These are phyloP conservation scores for Madoqua kirkii DNA, from an alignment of 2,113 vertebrate genomes.

Conservation along the genomic window DNA sequence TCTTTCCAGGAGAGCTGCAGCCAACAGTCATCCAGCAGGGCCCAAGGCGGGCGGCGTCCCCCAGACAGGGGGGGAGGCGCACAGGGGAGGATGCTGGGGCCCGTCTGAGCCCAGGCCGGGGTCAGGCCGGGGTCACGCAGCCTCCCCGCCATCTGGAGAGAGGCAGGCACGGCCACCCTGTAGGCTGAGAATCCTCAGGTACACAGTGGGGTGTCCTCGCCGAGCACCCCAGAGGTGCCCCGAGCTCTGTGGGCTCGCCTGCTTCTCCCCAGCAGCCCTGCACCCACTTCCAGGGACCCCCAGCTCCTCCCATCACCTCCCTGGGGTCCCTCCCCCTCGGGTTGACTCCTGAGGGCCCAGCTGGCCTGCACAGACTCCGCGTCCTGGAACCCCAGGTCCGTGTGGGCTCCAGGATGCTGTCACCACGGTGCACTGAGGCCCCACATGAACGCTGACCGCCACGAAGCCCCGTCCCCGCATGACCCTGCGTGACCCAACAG, in stretches of 20 bases:
- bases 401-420: rapidly evolving
- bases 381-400: background rate
- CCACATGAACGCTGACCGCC: rapidly evolving
- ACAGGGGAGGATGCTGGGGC: rapidly evolving
- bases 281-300: background rate
- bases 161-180: no score
- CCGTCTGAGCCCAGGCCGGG: no score
- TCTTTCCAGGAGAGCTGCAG: background rate
- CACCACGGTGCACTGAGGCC: no score
- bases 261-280: background rate
- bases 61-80: rapidly evolving
- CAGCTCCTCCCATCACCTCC: no score
- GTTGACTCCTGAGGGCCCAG: background rate
- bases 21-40: background rate
- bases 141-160: background rate
- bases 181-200: background rate
- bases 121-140: background rate
- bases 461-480: rapidly evolving
- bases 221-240: background rate
- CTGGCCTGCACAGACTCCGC: rapidly evolving
- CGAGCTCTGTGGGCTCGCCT: rapidly evolving
- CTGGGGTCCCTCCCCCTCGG: background rate
- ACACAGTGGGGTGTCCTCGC: rapidly evolving
- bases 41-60: background rate
- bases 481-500: no score